Conservation (phyloP, 30 jellyfish, hydroid and myxozoan genomes). For the Aurelia coerulea region DNA sequence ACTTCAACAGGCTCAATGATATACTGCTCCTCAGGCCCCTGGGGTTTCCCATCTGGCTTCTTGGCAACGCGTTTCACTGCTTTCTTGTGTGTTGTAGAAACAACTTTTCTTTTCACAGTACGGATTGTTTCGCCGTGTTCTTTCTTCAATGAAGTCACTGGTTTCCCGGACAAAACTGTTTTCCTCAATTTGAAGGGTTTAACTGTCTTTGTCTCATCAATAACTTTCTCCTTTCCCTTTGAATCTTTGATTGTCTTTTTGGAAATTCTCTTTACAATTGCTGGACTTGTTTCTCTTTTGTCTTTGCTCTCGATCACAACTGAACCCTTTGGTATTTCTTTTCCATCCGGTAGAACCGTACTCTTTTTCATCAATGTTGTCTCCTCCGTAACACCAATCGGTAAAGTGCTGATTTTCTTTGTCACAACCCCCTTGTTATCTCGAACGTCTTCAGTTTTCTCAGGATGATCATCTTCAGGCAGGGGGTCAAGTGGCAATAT, state of each 20-base stretch:
- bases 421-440: slow-evolving; percentile 41
- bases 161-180: slow-evolving; percentile 9
- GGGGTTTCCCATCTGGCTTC: slow-evolving; percentile 52
- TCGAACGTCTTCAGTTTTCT: slow-evolving; percentile 27
- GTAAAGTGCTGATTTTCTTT: slow-evolving; percentile 38
- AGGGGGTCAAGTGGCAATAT: slow-evolving; percentile 57
- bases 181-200: slow-evolving; percentile 28
- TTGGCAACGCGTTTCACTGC: slow-evolving; percentile 44
- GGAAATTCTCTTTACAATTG: slow-evolving; percentile 4
- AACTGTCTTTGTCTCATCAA: slow-evolving; percentile 3
- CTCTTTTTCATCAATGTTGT: slow-evolving; percentile 40
- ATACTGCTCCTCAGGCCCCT: slow-evolving; percentile 75
- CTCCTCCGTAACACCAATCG: slow-evolving; percentile 44
- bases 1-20: slow-evolving; percentile 85
- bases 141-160: slow-evolving; percentile 18
- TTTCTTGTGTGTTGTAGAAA: not conserved
- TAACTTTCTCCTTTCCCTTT: not conserved
- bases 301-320: slow-evolving; percentile 23
- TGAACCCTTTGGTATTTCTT: slow-evolving; percentile 50
- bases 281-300: slow-evolving; percentile 5
- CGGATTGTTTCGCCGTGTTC: slow-evolving; percentile 63
- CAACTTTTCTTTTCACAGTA: slow-evolving; percentile 28
- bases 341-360: slow-evolving; percentile 66
- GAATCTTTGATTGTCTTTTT: slow-evolving; percentile 10
- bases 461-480: slow-evolving; percentile 54